phyloP scores from a whole-genome alignment of 2,797 vertebrate genomes.

The Pitangus sulphuratus region DNA sequence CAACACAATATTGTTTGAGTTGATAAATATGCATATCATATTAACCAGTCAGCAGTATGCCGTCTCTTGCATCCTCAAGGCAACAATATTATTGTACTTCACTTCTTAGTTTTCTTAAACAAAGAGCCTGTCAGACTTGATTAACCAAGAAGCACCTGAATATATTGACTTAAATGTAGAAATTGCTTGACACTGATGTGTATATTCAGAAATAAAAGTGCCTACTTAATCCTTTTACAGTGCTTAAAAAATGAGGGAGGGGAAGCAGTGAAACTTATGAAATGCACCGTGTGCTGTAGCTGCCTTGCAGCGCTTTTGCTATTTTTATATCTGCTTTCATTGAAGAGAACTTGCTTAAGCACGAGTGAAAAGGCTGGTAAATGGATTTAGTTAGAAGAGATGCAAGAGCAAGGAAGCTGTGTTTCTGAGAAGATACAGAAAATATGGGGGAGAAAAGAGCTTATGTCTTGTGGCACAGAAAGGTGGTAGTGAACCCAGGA shows the following conservation, averaged over 20 bases:
- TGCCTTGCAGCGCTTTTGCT: constrained; percentile 42
- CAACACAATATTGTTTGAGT: constrained; percentile 26
- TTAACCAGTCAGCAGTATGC: constrained; percentile 19
- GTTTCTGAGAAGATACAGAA: not conserved
- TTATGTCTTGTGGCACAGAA: not conserved
- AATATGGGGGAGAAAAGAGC: not conserved
- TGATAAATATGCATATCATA: constrained; percentile 28
- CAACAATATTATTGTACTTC: constrained; percentile 18
- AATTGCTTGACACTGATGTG: constrained; percentile 6
- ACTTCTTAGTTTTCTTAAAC: constrained; percentile 42
- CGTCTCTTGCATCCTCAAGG: constrained; percentile 33
- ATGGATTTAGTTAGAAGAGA: not conserved
- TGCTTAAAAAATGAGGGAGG: not conserved
- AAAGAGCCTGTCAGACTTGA: constrained; percentile 62
- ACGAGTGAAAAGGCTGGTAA: not conserved
- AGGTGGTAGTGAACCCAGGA: not conserved
- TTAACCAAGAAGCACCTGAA: constrained; percentile 45
- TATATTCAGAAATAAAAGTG: constrained; percentile 29
- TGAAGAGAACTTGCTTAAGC: constrained; percentile 5
- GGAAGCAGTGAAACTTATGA: not conserved
- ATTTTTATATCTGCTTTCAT: not conserved
- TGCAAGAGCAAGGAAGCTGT: not conserved
- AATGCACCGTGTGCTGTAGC: accelerated
- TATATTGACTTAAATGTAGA: constrained; percentile 44
- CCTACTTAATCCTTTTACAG: constrained; percentile 21